These are phyloP conservation scores for Labeo rohita DNA, from an alignment of 2,113 vertebrate genomes.

Conservation along the genomic window DNA sequence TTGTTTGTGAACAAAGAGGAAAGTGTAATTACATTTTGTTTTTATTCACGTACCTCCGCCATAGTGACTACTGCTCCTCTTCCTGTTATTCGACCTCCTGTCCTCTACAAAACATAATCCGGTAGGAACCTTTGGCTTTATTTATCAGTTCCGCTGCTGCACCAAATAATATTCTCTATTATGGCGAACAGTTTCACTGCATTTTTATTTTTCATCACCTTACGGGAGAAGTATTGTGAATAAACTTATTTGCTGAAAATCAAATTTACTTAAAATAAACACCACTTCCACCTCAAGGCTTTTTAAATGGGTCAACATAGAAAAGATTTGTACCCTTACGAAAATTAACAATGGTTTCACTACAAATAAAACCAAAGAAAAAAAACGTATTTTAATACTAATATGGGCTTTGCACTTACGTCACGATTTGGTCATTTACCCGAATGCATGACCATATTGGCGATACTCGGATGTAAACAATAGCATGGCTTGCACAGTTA, in stretches of 20 bases:
- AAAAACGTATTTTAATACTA: too few species aligned
- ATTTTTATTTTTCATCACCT: neutral
- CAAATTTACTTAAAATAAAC: neutral
- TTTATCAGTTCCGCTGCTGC: slow-evolving; percentile 20
- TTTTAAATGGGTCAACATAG: too few species aligned
- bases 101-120: slow-evolving; percentile 22
- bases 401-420: too few species aligned
- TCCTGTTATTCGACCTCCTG: slow-evolving; percentile 34
- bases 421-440: too few species aligned
- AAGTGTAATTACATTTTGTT: neutral
- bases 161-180: neutral
- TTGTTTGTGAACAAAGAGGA: neutral
- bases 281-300: neutral
- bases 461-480: too few species aligned
- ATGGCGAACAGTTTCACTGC: neutral
- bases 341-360: too few species aligned
- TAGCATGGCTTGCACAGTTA: too few species aligned
- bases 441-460: too few species aligned
- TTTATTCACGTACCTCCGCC: slow-evolving; percentile 52
- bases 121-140: neutral
- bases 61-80: slow-evolving; percentile 38
- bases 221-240: neutral
- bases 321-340: too few species aligned
- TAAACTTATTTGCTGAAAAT: neutral
- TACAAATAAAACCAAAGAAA: too few species aligned